phyloP scores from a whole-genome alignment of 2,797 vertebrate genomes.

The Cephalopachus bancanus region DNA sequence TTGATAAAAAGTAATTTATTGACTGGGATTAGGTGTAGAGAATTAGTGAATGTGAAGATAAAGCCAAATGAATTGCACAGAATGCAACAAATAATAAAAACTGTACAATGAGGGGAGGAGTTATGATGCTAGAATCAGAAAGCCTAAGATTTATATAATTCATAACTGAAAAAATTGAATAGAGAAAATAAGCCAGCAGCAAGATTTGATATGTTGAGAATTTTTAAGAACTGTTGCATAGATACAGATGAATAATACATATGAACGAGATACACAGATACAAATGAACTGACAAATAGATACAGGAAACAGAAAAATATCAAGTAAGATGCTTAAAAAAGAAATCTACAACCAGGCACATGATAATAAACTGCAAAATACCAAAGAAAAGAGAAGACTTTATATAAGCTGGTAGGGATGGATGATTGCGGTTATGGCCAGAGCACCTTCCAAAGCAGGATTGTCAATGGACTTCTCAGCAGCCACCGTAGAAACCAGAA shows the following conservation, averaged over 20 bases:
- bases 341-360: not conserved
- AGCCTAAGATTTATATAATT: not conserved
- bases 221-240: not conserved
- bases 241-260: not conserved
- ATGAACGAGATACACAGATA: not conserved
- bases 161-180: not conserved
- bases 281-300: not conserved
- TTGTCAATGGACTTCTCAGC: not conserved
- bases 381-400: not conserved
- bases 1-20: not conserved
- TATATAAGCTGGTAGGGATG: not conserved
- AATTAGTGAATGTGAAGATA: not conserved
- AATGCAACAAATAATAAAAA: not conserved
- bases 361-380: not conserved
- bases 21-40: not conserved
- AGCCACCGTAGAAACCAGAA: not conserved
- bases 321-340: not conserved
- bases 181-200: not conserved
- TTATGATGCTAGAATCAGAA: not conserved
- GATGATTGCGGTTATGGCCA: rapidly evolving
- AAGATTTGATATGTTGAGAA: not conserved
- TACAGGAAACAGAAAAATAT: not conserved
- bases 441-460: not conserved
- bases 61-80: not conserved
- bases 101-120: not conserved